A percentile compares a stretch with the other conserved stretches of the same genome.
These are phyloP conservation scores for Trachemys scripta DNA, from an alignment of 2,113 vertebrate genomes.

Conservation along the genomic window DNA sequence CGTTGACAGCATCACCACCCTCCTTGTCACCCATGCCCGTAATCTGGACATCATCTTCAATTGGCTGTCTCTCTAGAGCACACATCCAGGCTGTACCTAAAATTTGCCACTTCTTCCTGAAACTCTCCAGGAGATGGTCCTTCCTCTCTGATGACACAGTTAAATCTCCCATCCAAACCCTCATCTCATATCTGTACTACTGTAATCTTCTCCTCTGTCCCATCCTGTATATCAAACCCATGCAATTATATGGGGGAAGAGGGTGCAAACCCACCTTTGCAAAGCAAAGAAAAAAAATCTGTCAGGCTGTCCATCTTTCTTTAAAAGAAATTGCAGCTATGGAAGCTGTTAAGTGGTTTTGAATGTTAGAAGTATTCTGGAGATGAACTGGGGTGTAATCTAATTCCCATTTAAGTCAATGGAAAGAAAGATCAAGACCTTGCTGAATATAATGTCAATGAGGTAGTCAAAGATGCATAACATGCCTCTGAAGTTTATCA, in stretches of 20 bases:
- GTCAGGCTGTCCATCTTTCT: background rate
- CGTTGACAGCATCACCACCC: background rate
- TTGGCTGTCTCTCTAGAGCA: background rate
- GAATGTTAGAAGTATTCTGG: background rate
- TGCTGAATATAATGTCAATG: background rate
- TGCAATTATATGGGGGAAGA: background rate
- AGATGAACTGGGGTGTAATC: background rate
- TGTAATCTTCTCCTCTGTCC: background rate
- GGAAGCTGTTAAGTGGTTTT: background rate
- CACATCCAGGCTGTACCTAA: background rate
- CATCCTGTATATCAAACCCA: background rate
- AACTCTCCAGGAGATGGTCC: background rate
- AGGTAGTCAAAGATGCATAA: conserved; percentile 14
- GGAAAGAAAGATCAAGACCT: background rate
- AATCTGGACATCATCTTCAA: background rate
- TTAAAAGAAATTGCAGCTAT: background rate
- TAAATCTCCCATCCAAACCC: background rate
- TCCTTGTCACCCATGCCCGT: background rate
- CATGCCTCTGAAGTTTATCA: background rate
- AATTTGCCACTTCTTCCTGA: background rate
- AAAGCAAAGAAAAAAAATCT: background rate
- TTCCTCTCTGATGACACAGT: background rate
- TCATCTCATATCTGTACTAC: background rate
- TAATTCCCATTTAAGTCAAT: background rate
- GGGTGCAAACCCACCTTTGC: background rate